These are phyloP conservation scores for Philaethria dido DNA, from an alignment of 2,888 invertebrate genomes.

Conservation along the genomic window DNA sequence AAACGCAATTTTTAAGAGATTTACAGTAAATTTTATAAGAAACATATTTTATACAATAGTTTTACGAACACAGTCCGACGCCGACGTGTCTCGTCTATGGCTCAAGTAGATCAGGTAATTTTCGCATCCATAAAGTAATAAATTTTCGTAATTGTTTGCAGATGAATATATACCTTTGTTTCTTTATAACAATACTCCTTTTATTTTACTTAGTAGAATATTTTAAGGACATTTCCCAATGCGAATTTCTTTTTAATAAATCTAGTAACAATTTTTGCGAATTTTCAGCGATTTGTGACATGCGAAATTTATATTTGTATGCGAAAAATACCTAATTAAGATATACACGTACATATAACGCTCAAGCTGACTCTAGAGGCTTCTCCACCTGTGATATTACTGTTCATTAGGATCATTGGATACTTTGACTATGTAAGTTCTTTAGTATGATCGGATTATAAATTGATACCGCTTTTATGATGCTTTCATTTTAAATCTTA, in stretches of 20 bases:
- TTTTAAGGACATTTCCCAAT: not conserved
- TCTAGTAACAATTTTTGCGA: not conserved
- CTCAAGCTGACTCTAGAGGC: not conserved
- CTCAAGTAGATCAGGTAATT: not conserved
- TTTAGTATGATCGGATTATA: too few species aligned
- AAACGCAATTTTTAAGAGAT: not conserved
- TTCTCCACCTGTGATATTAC: not conserved
- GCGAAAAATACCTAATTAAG: not conserved
- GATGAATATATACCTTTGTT: not conserved
- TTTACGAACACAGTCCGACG: not conserved
- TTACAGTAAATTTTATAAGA: constrained; percentile 13
- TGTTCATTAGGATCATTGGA: too few species aligned
- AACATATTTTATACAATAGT: constrained; percentile 19
- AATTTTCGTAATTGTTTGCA: not conserved
- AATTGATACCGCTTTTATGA: too few species aligned
- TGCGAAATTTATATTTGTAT: not conserved
- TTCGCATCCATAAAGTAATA: not conserved
- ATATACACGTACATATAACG: not conserved
- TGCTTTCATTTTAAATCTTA: too few species aligned
- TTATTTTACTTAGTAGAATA: not conserved
- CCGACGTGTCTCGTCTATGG: too few species aligned
- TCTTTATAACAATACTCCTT: not conserved
- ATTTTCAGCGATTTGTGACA: not conserved
- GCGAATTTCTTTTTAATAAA: not conserved
- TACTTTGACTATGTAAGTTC: too few species aligned